Evolutionary conservation across 1,140 invertebrate genomes (phyloP), one percentile per base, ranked within the genome.

Genomic region (Cylas formicarius): DNA sequence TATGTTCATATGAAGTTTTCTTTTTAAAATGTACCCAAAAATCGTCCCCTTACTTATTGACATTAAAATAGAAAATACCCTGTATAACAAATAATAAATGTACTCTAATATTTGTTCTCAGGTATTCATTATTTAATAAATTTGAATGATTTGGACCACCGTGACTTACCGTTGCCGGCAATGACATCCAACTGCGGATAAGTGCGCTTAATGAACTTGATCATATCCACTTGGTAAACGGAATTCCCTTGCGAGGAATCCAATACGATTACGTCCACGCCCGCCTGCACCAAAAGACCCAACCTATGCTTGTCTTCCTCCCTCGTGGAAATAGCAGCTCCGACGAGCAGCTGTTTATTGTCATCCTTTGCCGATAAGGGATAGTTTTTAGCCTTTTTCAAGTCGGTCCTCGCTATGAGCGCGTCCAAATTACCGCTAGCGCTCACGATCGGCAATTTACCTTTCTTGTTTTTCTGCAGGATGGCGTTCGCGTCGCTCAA

Each of bases 191-290:
- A 70, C 9, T 85, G 71, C 10, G 91, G 87, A 70, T 90, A 95
- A 11, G 78, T 84, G 20, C 73, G 69, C 70, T 98, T 99, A 4
- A 98, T 93, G 56, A 75, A 86, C 59, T 85, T 83, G n/a, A 99
- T 86, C 84, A 98, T 90, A 36, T 96, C 81, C 44, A 98, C 83
- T 68, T 99, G 96, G 65, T 86, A 99, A 13, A 80, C 78, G 1
- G 93, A 97, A 63, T 98, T 97, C 26, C 96, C 96, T 72, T 99
- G 96, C 17, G 94, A 97, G 0, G 95, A 98, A 70, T 99, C 95
- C 44, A 98, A 67, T 6, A 99, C 82, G 31, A 99, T 75, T 5
- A 98, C 91, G 74, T 99, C 96, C 10, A 97, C 94, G 14, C 94
- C 94, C 53, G 90, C 91, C 29, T 75, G 68, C 7, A 84, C 81